A percentile compares a stretch with the other conserved stretches of the same genome.
Conservation (phyloP, 1,140 invertebrate species). For the Tenebrio molitor region DNA sequence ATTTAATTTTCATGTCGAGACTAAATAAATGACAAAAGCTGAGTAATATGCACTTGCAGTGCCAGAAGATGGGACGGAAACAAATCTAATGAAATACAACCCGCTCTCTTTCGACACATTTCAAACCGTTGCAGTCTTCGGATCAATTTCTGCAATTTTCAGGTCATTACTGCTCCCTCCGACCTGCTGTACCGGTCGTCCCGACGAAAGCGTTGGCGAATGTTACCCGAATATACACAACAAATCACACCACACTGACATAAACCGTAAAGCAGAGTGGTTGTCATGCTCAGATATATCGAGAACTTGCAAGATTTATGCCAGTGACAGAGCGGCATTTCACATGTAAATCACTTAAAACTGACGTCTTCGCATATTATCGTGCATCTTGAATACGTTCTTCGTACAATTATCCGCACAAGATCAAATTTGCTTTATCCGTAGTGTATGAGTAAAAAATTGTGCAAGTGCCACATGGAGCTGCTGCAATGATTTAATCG, state of each 20-base stretch:
- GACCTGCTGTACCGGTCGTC: too few species aligned
- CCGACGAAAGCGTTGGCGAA: slow-evolving; percentile 8
- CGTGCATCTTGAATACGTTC: neutral
- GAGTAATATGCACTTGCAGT: too few species aligned
- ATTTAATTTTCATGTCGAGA: too few species aligned
- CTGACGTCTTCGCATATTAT: neutral
- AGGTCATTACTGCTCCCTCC: too few species aligned
- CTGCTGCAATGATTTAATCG: slow-evolving; percentile 43
- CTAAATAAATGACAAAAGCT: too few species aligned
- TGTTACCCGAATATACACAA: slow-evolving; percentile 24
- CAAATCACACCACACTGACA: slow-evolving; percentile 12
- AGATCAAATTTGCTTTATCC: slow-evolving; percentile 8
- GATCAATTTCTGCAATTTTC: too few species aligned
- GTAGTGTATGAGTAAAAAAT: neutral
- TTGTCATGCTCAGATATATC: slow-evolving; percentile 40
- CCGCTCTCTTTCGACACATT: too few species aligned
- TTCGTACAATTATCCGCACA: neutral
- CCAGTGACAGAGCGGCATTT: slow-evolving; percentile 27
- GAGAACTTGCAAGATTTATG: slow-evolving; percentile 21
- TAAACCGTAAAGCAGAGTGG: slow-evolving; percentile 35
- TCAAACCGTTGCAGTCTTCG: too few species aligned
- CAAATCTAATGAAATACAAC: too few species aligned
- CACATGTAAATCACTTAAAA: slow-evolving; percentile 27
- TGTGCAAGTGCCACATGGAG: slow-evolving; percentile 12
- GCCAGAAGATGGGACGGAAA: too few species aligned